Percentiles rank a stretch among this genome's conserved stretches.
phyloP scores from a whole-genome alignment of 2,113 vertebrate genomes.

The Stigmatopora argus region DNA sequence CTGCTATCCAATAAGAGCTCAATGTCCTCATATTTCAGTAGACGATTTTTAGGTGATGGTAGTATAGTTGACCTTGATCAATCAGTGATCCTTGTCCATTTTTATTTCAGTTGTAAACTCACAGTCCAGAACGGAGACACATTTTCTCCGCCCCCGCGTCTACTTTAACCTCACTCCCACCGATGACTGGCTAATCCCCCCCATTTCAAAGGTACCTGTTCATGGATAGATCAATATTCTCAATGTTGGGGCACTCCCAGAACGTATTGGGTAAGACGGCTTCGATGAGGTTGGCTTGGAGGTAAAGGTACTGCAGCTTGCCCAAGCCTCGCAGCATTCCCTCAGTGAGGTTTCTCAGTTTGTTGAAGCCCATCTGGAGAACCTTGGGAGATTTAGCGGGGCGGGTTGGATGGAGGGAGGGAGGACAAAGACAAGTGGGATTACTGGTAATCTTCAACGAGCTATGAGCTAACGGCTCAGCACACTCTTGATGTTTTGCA shows the following conservation, averaged over 20 bases:
- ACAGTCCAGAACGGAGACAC: too few relatives aligned
- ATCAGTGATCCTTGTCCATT: too few relatives aligned
- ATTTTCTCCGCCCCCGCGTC: too few relatives aligned
- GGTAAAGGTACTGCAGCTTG: slow-evolving; percentile 96
- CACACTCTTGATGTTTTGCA: slow-evolving; percentile 46
- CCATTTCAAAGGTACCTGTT: slow-evolving; percentile 69
- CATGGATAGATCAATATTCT: slow-evolving; percentile 98
- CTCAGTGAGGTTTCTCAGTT: slow-evolving; percentile 90
- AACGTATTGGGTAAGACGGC: slow-evolving; percentile 89
- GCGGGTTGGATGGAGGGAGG: neutral
- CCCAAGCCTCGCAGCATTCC: slow-evolving; percentile 90
- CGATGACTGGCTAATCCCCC: neutral
- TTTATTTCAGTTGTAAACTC: too few relatives aligned
- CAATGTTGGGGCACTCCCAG: slow-evolving; percentile 92
- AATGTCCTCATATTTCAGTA: too few relatives aligned
- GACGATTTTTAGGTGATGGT: too few relatives aligned
- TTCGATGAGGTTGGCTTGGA: slow-evolving; percentile 97
- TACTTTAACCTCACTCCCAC: neutral
- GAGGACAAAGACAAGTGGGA: slow-evolving; percentile 60
- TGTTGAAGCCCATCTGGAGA: slow-evolving; percentile 71
- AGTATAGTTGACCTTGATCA: too few relatives aligned
- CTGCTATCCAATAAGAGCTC: too few relatives aligned
- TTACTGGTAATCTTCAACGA: slow-evolving; percentile 57
- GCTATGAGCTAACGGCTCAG: slow-evolving; percentile 35
- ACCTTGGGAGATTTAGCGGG: slow-evolving; percentile 40